Evolutionary conservation across 2,888 invertebrate genomes (phyloP).

Genomic region (Abrostola tripartita): DNA sequence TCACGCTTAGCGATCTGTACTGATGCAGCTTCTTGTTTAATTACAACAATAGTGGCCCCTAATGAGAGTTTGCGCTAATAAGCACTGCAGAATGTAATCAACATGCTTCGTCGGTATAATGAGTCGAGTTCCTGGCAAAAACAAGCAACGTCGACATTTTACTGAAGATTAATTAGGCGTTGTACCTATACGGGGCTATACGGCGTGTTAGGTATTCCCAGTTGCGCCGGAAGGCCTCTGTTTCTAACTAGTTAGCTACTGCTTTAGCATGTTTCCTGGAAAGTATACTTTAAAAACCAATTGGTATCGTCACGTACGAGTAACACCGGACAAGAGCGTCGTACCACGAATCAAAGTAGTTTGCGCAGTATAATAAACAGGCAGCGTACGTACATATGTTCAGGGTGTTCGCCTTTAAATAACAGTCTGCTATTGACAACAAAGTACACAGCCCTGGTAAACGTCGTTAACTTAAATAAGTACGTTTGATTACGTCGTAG

Average conservation of each 20-base stretch:
- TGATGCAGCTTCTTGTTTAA: conserved; percentile 85
- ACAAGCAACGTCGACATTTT: conserved; percentile 85
- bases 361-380: conserved; percentile 55
- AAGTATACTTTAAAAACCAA: conserved; percentile 60
- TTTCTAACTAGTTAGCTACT: conserved; percentile 70
- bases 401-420: conserved; percentile 62
- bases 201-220: conserved; percentile 67
- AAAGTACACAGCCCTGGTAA: conserved; percentile 80
- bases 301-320: conserved; percentile 41
- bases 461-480: conserved; percentile 87
- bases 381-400: conserved; percentile 37
- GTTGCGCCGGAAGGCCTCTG: conserved; percentile 70
- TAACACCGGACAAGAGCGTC: conserved; percentile 53
- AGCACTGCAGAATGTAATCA: conserved; percentile 88
- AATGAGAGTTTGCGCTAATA: conserved; percentile 88
- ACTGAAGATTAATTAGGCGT: conserved; percentile 86
- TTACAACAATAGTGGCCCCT: conserved; percentile 88
- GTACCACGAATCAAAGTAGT: conserved; percentile 59
- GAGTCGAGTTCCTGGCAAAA: conserved; percentile 87
- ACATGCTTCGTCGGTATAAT: conserved; percentile 87
- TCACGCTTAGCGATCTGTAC: conserved; percentile 65
- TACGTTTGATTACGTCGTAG: conserved; percentile 88
- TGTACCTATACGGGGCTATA: conserved; percentile 79
- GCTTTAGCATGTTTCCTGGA: conserved; percentile 73
- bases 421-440: conserved; percentile 78